Percentiles rank a stretch among this genome's conserved stretches.
These are phyloP conservation scores for Xestia ashworthii DNA, from an alignment of 2,888 invertebrate genomes.

Conservation along the genomic window DNA sequence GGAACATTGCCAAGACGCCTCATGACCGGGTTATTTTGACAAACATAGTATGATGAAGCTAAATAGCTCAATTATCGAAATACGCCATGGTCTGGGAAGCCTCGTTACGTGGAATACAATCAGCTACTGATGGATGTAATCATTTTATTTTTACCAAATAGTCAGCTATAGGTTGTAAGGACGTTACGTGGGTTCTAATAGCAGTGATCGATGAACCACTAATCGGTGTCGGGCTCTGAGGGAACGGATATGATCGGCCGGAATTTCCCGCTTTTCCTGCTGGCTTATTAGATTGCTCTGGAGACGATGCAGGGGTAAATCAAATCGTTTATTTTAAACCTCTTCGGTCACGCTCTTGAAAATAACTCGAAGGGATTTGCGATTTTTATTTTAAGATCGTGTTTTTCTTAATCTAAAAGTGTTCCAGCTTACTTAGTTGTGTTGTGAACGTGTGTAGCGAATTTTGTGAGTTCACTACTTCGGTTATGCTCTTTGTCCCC, in stretches of 20 bases:
- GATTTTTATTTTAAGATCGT: slow-evolving; percentile 36
- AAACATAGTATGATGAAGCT: slow-evolving; percentile 40
- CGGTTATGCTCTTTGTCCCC: not conserved
- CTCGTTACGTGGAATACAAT: slow-evolving; percentile 47
- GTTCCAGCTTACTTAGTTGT: slow-evolving; percentile 6
- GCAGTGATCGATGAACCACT: slow-evolving; percentile 56
- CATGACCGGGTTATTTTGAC: slow-evolving; percentile 47
- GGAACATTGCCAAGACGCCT: slow-evolving; percentile 57
- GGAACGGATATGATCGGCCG: slow-evolving; percentile 26
- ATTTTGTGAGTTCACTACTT: not conserved
- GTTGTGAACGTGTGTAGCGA: not conserved
- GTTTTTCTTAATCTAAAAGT: slow-evolving; percentile 1
- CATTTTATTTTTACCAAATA: slow-evolving; percentile 53
- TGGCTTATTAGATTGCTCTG: slow-evolving; percentile 46
- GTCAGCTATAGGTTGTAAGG: slow-evolving; percentile 48
- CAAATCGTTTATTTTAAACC: slow-evolving; percentile 44
- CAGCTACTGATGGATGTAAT: slow-evolving; percentile 55
- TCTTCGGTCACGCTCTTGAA: slow-evolving; percentile 27
- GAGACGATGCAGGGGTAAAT: slow-evolving; percentile 5
- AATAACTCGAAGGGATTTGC: slow-evolving; percentile 31
- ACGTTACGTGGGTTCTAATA: slow-evolving; percentile 46
- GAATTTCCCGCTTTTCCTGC: slow-evolving; percentile 45
- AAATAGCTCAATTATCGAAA: slow-evolving; percentile 61
- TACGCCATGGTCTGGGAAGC: slow-evolving; percentile 55
- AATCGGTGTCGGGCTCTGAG: slow-evolving; percentile 37